Evolutionary conservation across 2,113 vertebrate species (phyloP), one percentile per base, ranked within the genome.

Genomic region (Lasiurus cinereus): DNA sequence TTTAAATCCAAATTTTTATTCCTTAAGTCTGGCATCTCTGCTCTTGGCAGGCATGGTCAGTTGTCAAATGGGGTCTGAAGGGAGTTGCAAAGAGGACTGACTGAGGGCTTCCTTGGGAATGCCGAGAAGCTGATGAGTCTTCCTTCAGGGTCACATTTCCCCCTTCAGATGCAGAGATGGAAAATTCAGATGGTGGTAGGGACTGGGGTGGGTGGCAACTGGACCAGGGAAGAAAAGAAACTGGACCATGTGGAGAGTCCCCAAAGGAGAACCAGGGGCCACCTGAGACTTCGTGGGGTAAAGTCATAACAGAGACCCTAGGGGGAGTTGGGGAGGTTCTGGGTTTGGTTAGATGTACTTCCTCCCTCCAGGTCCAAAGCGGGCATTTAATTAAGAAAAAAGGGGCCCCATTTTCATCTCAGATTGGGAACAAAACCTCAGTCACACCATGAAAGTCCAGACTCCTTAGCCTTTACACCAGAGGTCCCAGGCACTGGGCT

Each of bases 281-380:
- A 2, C 0, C 29, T 50, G 4, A n/a, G n/a, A 24, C 18, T 27
- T 5, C 4, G 5, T 16, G 10, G 50, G 24, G n/a, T 16, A n/a
- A 15, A 72, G 66, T 15, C 36, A 12, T 1, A 3, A 33, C 46
- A 6, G 59, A 59, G 27, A 7, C 66, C 15, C 0, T 6, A 0
- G 5, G 11, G 31, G 21, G 6, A 16, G 48, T 33, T 7, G 19
- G 76, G 0, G 52, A 67, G 15, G 46, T 19, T 48, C 14, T 27
- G 52, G 11, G 8, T 18, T 33, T 15, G 15, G 36, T 39, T n/a
- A 31, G 46, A 90, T 52, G 27, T 29, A 43, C 18, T 39, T 76
- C 74, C 29, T 76, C 43, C 73, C n/a, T 36, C 39, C 16, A 70
- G 21, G 59, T n/a, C 54, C 10, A 9, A 76, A 78, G 29, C 29